Evolutionary conservation across 1,140 invertebrate genomes (phyloP).

Genomic region (Pararge aegeria): DNA sequence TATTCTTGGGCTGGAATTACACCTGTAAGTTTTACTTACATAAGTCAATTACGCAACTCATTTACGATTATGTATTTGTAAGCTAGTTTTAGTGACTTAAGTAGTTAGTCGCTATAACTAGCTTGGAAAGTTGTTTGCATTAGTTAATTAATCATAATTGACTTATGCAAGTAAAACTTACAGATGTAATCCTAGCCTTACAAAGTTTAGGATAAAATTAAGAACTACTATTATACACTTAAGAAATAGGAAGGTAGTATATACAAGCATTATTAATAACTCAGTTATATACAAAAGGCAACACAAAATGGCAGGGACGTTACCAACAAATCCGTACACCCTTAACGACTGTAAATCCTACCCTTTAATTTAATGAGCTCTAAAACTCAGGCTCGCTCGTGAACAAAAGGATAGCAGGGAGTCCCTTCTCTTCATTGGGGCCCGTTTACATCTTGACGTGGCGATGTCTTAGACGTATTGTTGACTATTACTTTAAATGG

Average conservation of each 20-base stretch:
- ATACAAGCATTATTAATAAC: slow-evolving; percentile 38
- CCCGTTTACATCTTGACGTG: slow-evolving; percentile 15
- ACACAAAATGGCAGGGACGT: slow-evolving; percentile 34
- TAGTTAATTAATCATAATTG: too few relatives aligned
- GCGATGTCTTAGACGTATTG: slow-evolving; percentile 11
- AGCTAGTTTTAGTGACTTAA: too few relatives aligned
- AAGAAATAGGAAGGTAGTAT: slow-evolving; percentile 14
- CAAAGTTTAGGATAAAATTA: too few relatives aligned
- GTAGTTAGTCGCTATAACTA: too few relatives aligned
- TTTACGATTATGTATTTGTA: too few relatives aligned
- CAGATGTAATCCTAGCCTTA: too few relatives aligned
- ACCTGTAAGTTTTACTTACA: too few relatives aligned
- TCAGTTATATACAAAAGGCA: slow-evolving; percentile 32
- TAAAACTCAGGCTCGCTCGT: slow-evolving; percentile 60
- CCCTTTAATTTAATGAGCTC: slow-evolving; percentile 71
- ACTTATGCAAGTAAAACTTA: too few relatives aligned
- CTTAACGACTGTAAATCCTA: slow-evolving; percentile 57
- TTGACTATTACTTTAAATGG: slow-evolving; percentile 5
- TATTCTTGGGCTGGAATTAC: too few relatives aligned
- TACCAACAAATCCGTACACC: slow-evolving; percentile 43
- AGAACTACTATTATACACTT: too few relatives aligned
- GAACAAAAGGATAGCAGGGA: slow-evolving; percentile 58
- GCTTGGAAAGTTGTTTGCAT: too few relatives aligned
- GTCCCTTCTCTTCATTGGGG: slow-evolving; percentile 47
- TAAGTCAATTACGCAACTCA: too few relatives aligned